phyloP scores from a whole-genome alignment of 2,888 invertebrate species.

The Drosophila kanekoi region DNA sequence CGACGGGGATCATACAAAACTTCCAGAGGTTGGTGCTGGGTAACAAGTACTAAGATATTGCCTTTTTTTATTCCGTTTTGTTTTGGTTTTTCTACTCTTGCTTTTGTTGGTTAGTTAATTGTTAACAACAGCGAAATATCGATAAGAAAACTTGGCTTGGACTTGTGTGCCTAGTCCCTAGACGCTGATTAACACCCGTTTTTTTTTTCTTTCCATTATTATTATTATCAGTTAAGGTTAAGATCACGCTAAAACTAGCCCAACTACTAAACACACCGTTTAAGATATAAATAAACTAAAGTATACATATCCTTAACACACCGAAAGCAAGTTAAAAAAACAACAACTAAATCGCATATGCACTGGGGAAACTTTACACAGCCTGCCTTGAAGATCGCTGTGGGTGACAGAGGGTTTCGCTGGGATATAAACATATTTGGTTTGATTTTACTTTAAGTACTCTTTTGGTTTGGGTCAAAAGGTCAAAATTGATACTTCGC shows the following conservation, averaged over 20 bases:
- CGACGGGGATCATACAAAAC: conserved; percentile 95
- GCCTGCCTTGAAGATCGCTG: conserved; percentile 9
- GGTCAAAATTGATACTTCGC: not conserved
- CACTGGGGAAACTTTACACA: conserved; percentile 33
- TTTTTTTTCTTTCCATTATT: not conserved
- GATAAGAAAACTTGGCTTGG: conserved; percentile 9
- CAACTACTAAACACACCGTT: conserved; percentile 21
- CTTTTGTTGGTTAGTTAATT: conserved; percentile 33
- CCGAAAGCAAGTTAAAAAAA: conserved; percentile 14
- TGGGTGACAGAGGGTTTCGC: conserved; percentile 5
- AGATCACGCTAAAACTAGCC: conserved; percentile 39
- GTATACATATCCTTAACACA: conserved; percentile 35
- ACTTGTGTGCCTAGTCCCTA: conserved; percentile 6
- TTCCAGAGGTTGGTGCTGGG: conserved; percentile 90
- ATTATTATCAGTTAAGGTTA: conserved; percentile 22
- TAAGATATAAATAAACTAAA: conserved; percentile 12
- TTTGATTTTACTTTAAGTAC: not conserved
- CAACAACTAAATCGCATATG: conserved; percentile 34
- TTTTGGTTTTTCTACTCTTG: conserved; percentile 55
- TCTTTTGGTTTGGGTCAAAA: conserved; percentile 20
- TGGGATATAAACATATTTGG: not conserved
- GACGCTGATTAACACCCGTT: conserved; percentile 25
- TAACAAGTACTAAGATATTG: conserved; percentile 40
- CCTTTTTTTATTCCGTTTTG: not conserved
- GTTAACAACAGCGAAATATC: conserved; percentile 14